These are phyloP conservation scores for Cassiopea xamachana DNA, from an alignment of 30 jellyfish, hydroid and myxozoan species.

Conservation along the genomic window DNA sequence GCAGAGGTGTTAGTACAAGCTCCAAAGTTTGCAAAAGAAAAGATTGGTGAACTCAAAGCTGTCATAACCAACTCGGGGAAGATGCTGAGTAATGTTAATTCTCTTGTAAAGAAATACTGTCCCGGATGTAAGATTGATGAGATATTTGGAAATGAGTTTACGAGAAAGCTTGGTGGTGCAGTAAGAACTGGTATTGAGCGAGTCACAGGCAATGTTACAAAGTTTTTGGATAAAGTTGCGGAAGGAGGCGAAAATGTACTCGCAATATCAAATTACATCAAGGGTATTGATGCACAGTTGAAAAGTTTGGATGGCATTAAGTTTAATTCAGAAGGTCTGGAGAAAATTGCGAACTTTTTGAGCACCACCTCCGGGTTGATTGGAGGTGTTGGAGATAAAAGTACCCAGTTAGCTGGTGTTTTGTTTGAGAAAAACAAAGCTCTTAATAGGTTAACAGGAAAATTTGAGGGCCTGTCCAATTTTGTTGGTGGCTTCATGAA, in stretches of 20 bases:
- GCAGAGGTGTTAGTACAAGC: conserved; percentile 86
- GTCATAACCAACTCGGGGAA: conserved; percentile 81
- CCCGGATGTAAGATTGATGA: conserved; percentile 72
- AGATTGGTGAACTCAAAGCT: conserved; percentile 81
- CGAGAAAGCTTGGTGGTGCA: conserved; percentile 28
- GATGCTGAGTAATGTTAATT: conserved; percentile 60
- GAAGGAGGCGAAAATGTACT: conserved; percentile 72
- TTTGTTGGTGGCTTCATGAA: conserved; percentile 68
- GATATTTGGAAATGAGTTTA: conserved; percentile 78
- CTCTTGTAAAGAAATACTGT: conserved; percentile 64
- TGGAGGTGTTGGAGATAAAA: conserved; percentile 48
- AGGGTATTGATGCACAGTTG: conserved; percentile 68
- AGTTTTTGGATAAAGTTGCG: conserved; percentile 72
- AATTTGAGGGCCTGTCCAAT: conserved; percentile 79
- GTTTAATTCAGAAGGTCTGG: conserved; percentile 77
- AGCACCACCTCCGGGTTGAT: conserved; percentile 71
- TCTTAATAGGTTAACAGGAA: conserved; percentile 68
- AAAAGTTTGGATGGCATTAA: conserved; percentile 40
- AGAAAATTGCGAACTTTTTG: conserved; percentile 59
- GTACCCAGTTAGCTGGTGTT: conserved; percentile 65
- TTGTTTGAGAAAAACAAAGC: conserved; percentile 77
- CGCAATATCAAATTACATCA: conserved; percentile 62
- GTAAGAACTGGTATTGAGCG: conserved; percentile 58
- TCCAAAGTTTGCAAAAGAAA: conserved; percentile 88
- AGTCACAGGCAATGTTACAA: conserved; percentile 64